phyloP scores from a whole-genome alignment of 1,140 invertebrate species.

The Halyomorpha halys region DNA sequence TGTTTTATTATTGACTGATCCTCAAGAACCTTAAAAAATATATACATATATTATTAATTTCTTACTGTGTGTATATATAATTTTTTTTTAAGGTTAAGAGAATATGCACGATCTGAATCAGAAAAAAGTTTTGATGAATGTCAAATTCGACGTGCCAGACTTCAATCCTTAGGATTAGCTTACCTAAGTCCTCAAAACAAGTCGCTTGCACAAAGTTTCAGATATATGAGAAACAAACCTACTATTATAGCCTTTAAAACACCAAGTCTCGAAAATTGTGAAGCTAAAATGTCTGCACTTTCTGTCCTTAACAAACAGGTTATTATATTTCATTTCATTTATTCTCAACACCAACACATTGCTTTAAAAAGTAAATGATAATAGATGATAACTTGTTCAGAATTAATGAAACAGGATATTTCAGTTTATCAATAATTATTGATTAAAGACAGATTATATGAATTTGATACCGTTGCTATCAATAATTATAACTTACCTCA shows the following conservation, averaged over 20 bases:
- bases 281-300: conserved; percentile 35
- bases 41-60: no score
- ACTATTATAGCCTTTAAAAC: conserved; percentile 72
- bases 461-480: no score
- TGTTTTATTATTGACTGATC: no score
- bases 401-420: no score
- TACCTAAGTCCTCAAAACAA: conserved; percentile 65
- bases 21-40: no score
- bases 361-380: no score
- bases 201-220: conserved; percentile 64
- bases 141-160: conserved; percentile 48
- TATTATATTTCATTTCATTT: conserved; percentile 16
- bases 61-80: no score
- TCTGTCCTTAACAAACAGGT: conserved; percentile 31
- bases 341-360: no score
- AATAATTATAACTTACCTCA: no score
- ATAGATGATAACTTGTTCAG: no score
- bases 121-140: conserved; percentile 62
- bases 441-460: no score
- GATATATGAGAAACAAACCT: conserved; percentile 77
- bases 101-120: conserved; percentile 65
- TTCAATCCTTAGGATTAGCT: conserved; percentile 53
- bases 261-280: conserved; percentile 52
- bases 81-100: conserved; percentile 43
- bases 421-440: no score